Conservation (phyloP, 2,113 vertebrate genomes). For the Ageneiosus marmoratus region DNA sequence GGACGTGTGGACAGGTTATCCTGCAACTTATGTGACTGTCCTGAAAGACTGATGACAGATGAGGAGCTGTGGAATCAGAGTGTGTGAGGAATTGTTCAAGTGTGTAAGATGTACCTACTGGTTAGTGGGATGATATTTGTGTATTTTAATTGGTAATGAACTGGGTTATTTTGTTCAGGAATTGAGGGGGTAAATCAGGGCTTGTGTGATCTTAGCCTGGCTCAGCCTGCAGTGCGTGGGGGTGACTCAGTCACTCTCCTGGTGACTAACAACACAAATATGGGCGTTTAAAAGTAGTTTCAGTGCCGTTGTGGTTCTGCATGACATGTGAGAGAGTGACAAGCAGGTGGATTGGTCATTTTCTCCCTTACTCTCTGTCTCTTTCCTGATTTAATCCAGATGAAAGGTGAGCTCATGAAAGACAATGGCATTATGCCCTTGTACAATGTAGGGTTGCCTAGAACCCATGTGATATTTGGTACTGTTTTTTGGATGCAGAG, state of each 20-base stretch:
- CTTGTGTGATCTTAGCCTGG: conserved; percentile 30
- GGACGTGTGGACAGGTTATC: conserved; percentile 39
- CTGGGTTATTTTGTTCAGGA: conserved; percentile 24
- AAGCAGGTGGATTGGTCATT: conserved; percentile 42
- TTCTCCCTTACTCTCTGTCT: conserved; percentile 14
- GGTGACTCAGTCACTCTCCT: conserved; percentile 71
- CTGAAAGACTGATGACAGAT: conserved; percentile 8
- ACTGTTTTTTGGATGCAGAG: conserved; percentile 26
- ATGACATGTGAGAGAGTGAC: background rate
- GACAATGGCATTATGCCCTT: conserved; percentile 7
- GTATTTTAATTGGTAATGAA: conserved; percentile 31
- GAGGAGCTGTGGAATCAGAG: conserved; percentile 14
- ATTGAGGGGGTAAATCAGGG: conserved; percentile 28
- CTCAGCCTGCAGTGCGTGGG: conserved; percentile 4
- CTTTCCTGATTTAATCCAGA: conserved; percentile 6
- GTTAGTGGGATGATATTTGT: conserved; percentile 24
- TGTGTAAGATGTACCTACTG: conserved; percentile 10
- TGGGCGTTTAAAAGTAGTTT: conserved; percentile 65
- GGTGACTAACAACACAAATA: conserved; percentile 73
- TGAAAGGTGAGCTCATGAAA: conserved; percentile 41
- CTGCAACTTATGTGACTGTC: conserved; percentile 52
- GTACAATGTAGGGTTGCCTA: conserved; percentile 23
- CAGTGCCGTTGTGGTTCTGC: conserved; percentile 51
- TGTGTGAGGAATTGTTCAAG: conserved; percentile 9
- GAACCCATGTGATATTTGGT: conserved; percentile 31